Evolutionary conservation across 1,140 invertebrate genomes (phyloP).

Genomic region (Pristionchus pacificus): DNA sequence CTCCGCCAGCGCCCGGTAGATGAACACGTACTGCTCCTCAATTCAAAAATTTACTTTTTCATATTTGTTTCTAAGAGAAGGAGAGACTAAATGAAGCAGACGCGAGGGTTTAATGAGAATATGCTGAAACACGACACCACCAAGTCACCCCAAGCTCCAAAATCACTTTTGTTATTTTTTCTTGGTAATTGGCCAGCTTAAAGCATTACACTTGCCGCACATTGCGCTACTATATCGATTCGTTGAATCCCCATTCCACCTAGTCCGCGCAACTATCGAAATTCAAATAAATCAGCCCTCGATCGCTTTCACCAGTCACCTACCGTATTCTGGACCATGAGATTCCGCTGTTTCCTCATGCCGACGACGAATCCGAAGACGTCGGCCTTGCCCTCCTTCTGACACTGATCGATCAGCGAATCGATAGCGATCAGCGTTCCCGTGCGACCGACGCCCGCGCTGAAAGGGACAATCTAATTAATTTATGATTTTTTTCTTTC

Average conservation of each 20-base stretch:
- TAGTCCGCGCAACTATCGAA: no score
- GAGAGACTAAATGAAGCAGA: slow-evolving; percentile 8
- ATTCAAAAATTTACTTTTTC: slow-evolving; percentile 37
- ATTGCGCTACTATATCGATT: no score
- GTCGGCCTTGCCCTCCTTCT: slow-evolving; percentile 74
- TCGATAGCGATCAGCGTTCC: slow-evolving; percentile 85
- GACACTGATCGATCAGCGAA: slow-evolving; percentile 76
- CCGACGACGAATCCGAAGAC: slow-evolving; percentile 86
- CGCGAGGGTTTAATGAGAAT: slow-evolving; percentile 15
- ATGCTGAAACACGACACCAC: no score
- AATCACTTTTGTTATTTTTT: no score
- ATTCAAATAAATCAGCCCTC: no score
- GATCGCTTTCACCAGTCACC: no score
- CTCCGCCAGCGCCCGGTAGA: slow-evolving; percentile 88
- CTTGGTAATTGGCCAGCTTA: no score
- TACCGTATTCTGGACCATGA: slow-evolving; percentile 82
- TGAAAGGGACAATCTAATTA: slow-evolving; percentile 29
- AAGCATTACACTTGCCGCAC: no score
- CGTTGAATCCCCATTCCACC: no score
- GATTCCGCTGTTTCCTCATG: slow-evolving; percentile 80
- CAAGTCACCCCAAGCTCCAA: no score
- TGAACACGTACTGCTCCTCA: slow-evolving; percentile 94
- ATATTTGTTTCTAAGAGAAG: slow-evolving; percentile 5
- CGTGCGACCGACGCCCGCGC: slow-evolving; percentile 81
- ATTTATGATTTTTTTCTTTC: no score